Evolutionary conservation across 2,797 vertebrate genomes (phyloP).

Genomic region (Gila robusta): DNA sequence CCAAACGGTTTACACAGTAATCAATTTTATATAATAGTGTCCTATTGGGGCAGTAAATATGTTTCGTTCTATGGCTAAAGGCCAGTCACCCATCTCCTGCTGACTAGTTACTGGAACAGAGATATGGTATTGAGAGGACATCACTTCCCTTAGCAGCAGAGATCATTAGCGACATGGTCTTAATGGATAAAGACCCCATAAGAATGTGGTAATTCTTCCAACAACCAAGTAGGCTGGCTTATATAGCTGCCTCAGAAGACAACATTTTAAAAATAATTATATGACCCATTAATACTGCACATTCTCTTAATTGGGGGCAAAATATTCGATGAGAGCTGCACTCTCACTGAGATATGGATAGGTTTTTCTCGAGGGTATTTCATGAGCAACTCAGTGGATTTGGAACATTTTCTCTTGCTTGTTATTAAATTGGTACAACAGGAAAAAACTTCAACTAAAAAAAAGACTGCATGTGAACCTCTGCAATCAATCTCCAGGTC

Average conservation of each 20-base stretch:
- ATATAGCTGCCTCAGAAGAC: neutral
- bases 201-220: slow-evolving; percentile 25
- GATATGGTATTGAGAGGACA: slow-evolving; percentile 17
- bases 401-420: slow-evolving; percentile 2
- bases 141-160: slow-evolving; percentile 22
- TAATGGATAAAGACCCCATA: slow-evolving; percentile 48
- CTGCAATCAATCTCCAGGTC: slow-evolving; percentile 40
- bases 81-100: slow-evolving; percentile 44
- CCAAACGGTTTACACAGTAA: slow-evolving; percentile 51
- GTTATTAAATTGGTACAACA: slow-evolving; percentile 35
- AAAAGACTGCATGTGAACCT: slow-evolving; percentile 19
- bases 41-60: slow-evolving; percentile 52
- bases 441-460: neutral
- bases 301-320: slow-evolving; percentile 15
- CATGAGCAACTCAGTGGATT: slow-evolving; percentile 16
- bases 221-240: neutral
- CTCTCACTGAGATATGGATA: neutral
- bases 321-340: neutral
- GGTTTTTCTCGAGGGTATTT: slow-evolving; percentile 9
- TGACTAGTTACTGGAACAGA: slow-evolving; percentile 48
- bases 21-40: slow-evolving; percentile 54
- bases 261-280: slow-evolving; percentile 33
- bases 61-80: slow-evolving; percentile 45
- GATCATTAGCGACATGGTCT: slow-evolving; percentile 38
- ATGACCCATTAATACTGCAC: slow-evolving; percentile 35